These are phyloP conservation scores for Lichenostomus cassidix DNA, from an alignment of 2,113 vertebrate species.

Conservation along the genomic window DNA sequence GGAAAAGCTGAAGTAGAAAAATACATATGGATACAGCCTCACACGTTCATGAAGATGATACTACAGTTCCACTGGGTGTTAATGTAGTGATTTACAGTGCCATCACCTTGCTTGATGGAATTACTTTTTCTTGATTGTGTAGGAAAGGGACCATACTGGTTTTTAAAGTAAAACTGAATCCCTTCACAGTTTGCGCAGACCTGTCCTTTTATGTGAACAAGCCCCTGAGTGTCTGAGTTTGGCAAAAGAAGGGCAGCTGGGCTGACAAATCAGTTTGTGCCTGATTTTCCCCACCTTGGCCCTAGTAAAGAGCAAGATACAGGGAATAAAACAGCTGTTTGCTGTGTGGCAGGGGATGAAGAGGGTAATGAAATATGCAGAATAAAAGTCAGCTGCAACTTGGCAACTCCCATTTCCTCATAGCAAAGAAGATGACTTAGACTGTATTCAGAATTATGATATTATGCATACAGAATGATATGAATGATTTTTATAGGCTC, in stretches of 20 bases:
- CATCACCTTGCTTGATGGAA: background rate
- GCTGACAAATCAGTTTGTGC: background rate
- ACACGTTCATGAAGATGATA: background rate
- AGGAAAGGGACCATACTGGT: background rate
- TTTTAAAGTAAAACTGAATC: slow-evolving; percentile 7
- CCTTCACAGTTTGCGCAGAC: background rate
- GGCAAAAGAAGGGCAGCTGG: background rate
- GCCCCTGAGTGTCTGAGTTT: background rate
- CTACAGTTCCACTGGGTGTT: background rate
- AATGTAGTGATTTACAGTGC: background rate
- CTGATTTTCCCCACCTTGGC: background rate
- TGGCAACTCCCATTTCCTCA: slow-evolving; percentile 23
- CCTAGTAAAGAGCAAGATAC: background rate
- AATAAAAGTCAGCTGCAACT: slow-evolving; percentile 32
- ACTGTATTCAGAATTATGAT: background rate
- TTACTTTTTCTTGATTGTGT: background rate
- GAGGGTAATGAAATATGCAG: slow-evolving; percentile 30
- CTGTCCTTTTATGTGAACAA: background rate
- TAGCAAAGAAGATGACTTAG: background rate
- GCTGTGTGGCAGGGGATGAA: background rate
- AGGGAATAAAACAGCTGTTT: slow-evolving; percentile 48
- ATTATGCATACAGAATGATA: background rate
- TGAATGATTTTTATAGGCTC: background rate
- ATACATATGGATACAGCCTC: background rate
- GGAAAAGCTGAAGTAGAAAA: background rate